A percentile compares a stretch with the other conserved stretches of the same genome.
Evolutionary conservation across 35 echinoderm and acorn worm genomes (phyloP).

Genomic region (Ptychodera flava): DNA sequence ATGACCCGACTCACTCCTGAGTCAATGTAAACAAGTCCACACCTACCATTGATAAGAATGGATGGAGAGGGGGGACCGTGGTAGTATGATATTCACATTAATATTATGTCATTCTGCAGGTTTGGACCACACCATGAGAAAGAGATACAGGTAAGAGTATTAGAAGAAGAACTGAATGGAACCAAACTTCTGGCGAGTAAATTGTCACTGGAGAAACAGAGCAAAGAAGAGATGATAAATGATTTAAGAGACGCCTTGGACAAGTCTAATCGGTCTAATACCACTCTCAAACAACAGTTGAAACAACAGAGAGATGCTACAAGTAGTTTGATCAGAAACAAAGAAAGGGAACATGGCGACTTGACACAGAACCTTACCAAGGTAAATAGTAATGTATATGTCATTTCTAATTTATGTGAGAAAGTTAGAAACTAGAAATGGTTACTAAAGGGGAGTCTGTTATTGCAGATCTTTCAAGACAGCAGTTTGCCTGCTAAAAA

Average conservation of each 20-base stretch:
- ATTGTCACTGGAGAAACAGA: neutral
- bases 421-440: no score
- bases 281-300: neutral
- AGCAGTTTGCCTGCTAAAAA: no score
- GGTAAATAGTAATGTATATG: neutral
- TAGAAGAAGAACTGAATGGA: neutral
- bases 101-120: no score
- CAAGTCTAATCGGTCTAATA: neutral
- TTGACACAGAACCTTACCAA: neutral
- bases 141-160: neutral
- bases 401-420: no score
- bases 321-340: neutral
- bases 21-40: no score
- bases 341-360: neutral
- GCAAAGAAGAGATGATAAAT: neutral
- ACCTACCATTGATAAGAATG: no score
- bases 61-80: no score
- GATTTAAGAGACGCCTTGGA: neutral
- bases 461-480: no score
- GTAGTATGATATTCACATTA: no score
- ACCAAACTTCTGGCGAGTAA: neutral
- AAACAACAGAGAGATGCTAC: neutral
- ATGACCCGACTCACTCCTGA: no score
- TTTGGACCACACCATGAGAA: neutral
- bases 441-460: no score